Conservation (phyloP, 1,140 invertebrate genomes). For the Trichoplusia ni region DNA sequence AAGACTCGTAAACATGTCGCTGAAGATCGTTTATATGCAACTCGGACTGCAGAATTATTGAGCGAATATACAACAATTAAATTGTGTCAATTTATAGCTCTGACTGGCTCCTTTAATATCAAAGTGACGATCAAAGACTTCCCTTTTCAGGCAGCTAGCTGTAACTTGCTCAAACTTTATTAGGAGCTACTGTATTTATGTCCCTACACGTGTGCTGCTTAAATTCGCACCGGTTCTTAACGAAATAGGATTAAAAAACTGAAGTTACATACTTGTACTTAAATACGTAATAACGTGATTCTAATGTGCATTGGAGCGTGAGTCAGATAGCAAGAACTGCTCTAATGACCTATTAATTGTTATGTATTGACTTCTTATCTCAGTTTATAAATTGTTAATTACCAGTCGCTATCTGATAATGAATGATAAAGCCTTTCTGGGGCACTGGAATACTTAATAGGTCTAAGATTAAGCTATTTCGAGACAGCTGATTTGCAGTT, state of each 20-base stretch:
- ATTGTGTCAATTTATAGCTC: slow-evolving; percentile 59
- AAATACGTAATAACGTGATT: not conserved
- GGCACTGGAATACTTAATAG: slow-evolving; percentile 15
- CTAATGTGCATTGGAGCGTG: not conserved
- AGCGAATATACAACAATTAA: slow-evolving; percentile 52
- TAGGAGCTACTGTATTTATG: slow-evolving; percentile 41
- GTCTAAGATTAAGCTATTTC: slow-evolving; percentile 12
- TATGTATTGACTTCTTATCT: slow-evolving; percentile 10
- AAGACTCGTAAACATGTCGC: slow-evolving; percentile 55
- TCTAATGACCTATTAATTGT: not conserved
- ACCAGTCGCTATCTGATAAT: slow-evolving; percentile 11
- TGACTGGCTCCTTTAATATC: slow-evolving; percentile 45
- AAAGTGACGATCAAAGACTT: slow-evolving; percentile 63
- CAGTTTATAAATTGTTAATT: slow-evolving; percentile 7
- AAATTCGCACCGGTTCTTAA: not conserved
- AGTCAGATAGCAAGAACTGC: not conserved
- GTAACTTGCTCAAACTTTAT: slow-evolving; percentile 40
- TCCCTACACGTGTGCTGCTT: slow-evolving; percentile 19
- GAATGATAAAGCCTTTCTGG: not conserved
- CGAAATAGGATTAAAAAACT: not conserved
- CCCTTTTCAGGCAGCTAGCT: slow-evolving; percentile 35
- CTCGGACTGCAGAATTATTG: slow-evolving; percentile 59
- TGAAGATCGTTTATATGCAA: slow-evolving; percentile 46
- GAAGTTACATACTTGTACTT: not conserved
- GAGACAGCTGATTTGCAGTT: slow-evolving; percentile 11